Evolutionary conservation across 1,140 invertebrate genomes (phyloP), one percentile per base, ranked within the genome.

Genomic region (Papilio polytes): DNA sequence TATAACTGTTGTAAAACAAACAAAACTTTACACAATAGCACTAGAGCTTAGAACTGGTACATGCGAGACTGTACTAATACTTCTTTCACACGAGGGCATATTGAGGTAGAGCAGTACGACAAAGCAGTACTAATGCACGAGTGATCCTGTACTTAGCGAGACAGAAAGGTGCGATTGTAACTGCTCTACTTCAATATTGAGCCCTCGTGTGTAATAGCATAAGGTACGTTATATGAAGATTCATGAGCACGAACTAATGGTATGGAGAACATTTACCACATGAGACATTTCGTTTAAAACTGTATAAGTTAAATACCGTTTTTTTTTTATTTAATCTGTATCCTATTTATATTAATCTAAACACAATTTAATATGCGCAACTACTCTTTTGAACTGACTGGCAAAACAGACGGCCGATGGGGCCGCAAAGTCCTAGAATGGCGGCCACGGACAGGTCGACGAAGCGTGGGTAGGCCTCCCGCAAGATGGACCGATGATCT

Each of bases 141-240:
- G 7, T 41, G 7, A 41, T 41, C 3, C 6, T 41, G 36, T 41
- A 41, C 36, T 41, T 6, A 7, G 36, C 36, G 36, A 41, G 36
- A 41, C 36, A 41, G 36, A 41, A 41, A 41, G 8, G 36, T 41
- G 7, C 7, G 36, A 8, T 7, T 8, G 7, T 41, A 41, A 41
- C n/a, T 56, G n/a, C 53, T 56, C n/a, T 56, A 18, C 18, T 18
- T 56, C n/a, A n/a, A 18, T 56, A 2, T 20, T 51, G 0, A 6
- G 53, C 9, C 53, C 53, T 20, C 7, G 1, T 56, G 53, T 20
- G 7, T n/a, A 53, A 9, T 56, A 9, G 7, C 8, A 56, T 20
- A 20, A 56, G n/a, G 53, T 56, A 20, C n/a, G 53, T 56, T 56
- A 20, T 56, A 56, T 56, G 53, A n/a, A 56, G 53, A 56, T 56